These are phyloP conservation scores for Piprites chloris DNA, from an alignment of 2,113 vertebrate genomes.

Conservation along the genomic window DNA sequence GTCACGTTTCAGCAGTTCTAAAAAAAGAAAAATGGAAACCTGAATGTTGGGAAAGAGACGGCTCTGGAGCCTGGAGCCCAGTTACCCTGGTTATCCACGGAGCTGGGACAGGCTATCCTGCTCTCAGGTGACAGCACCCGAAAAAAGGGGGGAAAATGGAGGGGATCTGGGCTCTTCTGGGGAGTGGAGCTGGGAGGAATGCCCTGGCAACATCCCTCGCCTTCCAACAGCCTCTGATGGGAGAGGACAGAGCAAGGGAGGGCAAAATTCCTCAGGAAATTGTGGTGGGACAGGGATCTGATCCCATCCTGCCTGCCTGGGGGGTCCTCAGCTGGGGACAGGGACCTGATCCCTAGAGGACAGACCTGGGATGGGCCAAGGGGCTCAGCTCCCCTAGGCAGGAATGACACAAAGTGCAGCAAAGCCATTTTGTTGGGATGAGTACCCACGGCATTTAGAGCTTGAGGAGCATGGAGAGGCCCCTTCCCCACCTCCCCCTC, in stretches of 20 bases:
- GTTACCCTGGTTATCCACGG: neutral
- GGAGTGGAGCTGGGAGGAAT: too few relatives aligned
- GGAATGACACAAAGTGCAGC: neutral
- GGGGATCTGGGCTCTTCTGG: neutral
- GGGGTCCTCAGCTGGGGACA: neutral
- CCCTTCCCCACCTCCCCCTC: neutral
- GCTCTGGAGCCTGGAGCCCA: neutral
- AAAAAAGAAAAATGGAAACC: neutral
- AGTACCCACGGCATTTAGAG: rapidly evolving
- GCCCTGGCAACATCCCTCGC: neutral
- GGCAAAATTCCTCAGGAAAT: neutral
- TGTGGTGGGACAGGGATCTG: neutral
- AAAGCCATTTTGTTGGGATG: neutral
- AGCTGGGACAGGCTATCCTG: neutral
- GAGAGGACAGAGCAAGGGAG: neutral
- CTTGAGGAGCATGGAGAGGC: too few relatives aligned
- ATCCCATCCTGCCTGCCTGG: neutral
- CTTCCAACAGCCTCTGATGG: neutral
- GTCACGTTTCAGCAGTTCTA: neutral
- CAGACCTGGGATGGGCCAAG: neutral
- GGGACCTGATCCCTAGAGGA: neutral
- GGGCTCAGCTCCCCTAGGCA: neutral
- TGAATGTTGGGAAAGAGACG: neutral
- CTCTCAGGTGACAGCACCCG: neutral
- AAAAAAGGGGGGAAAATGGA: neutral